These are phyloP conservation scores for Pelosia muscerda DNA, from an alignment of 2,888 invertebrate genomes.

Conservation along the genomic window DNA sequence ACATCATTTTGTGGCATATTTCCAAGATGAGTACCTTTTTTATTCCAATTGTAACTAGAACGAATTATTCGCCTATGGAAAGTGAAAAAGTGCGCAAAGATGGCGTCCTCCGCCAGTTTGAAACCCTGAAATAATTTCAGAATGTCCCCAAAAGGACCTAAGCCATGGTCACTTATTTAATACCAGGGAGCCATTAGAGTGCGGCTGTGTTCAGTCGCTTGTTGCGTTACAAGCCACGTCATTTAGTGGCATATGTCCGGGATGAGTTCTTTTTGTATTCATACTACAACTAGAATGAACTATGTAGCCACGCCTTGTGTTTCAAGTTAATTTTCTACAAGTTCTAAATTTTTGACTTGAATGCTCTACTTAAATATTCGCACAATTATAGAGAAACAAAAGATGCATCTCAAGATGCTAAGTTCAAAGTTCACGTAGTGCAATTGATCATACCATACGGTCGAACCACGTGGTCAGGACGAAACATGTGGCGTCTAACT, in stretches of 20 bases:
- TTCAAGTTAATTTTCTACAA: not conserved
- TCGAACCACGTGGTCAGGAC: too few relatives aligned
- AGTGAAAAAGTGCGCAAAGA: not conserved
- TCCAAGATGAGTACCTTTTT: too few relatives aligned
- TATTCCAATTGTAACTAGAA: too few relatives aligned
- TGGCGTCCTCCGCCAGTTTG: too few relatives aligned
- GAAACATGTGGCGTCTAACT: too few relatives aligned
- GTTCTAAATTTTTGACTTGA: too few relatives aligned
- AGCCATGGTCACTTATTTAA: not conserved
- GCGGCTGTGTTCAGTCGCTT: constrained; percentile 18
- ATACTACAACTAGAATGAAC: constrained; percentile 3
- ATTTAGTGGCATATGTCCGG: constrained; percentile 14
- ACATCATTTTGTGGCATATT: too few relatives aligned
- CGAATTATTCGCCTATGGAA: not conserved
- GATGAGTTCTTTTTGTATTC: constrained; percentile 8
- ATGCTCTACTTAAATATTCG: too few relatives aligned
- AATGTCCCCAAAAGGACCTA: not conserved
- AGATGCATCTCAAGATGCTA: too few relatives aligned
- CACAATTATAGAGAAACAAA: too few relatives aligned
- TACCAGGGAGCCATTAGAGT: constrained; percentile 21
- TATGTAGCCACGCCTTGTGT: not conserved
- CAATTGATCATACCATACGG: too few relatives aligned
- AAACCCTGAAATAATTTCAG: not conserved
- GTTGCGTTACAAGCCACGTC: constrained; percentile 17
- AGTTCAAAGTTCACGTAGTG: too few relatives aligned